Percentiles rank a stretch among this genome's conserved stretches.
Evolutionary conservation across 2,888 invertebrate genomes (phyloP).

Genomic region (Platynereis dumerilii): DNA sequence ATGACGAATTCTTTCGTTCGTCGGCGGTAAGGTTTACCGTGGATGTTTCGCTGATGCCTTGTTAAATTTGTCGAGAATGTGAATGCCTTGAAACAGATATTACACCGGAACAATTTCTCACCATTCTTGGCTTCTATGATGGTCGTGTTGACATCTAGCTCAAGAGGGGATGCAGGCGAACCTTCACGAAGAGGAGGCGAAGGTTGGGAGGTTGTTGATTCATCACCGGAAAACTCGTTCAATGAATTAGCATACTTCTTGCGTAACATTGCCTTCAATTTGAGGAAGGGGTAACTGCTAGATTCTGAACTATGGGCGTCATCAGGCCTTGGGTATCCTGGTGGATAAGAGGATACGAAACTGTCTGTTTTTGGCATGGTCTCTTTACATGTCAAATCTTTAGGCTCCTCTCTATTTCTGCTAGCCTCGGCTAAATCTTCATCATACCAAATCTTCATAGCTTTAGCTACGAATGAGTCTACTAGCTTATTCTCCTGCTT

Average conservation of each 20-base stretch:
- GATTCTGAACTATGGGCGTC: background rate
- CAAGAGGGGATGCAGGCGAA: background rate
- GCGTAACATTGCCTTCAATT: background rate
- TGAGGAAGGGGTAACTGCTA: background rate
- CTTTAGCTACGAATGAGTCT: slow-evolving; percentile 19
- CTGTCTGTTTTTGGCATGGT: background rate
- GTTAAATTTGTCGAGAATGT: slow-evolving; percentile 19
- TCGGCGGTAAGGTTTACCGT: slow-evolving; percentile 14
- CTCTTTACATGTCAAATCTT: background rate
- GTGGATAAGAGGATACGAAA: background rate
- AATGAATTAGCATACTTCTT: slow-evolving; percentile 4
- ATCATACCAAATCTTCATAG: slow-evolving; percentile 23
- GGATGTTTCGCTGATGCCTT: slow-evolving; percentile 16
- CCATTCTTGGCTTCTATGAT: slow-evolving; percentile 11
- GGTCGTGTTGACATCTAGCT: background rate
- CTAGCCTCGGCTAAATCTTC: slow-evolving; percentile 13
- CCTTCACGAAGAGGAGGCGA: background rate
- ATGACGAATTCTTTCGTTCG: slow-evolving; percentile 10
- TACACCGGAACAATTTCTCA: slow-evolving; percentile 10
- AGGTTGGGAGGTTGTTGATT: background rate
- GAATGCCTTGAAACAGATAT: slow-evolving; percentile 20
- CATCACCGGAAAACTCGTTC: background rate
- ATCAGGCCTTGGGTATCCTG: background rate
- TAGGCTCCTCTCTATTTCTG: background rate
- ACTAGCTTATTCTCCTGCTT: slow-evolving; percentile 2